Evolutionary conservation across 2,797 vertebrate species (phyloP), one percentile per base, ranked within the genome.

Genomic region (Pyrocephalus nanus): DNA sequence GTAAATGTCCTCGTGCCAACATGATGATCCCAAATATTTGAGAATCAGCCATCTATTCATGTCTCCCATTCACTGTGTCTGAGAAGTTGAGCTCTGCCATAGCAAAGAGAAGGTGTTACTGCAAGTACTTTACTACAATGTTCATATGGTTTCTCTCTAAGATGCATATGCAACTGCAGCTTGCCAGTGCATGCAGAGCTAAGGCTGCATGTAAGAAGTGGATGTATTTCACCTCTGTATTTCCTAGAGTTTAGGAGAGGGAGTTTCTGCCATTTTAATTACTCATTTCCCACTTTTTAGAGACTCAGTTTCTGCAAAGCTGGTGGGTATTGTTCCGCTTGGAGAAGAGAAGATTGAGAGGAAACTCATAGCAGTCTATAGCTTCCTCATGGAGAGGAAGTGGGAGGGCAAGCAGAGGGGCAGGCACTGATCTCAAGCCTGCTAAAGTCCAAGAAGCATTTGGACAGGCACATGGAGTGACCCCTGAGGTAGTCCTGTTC

Each of bases 1-100:
- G n/a, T 57, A 50, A 77, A 42, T 1, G 9, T 36, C 60, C 42
- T 83, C 0, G 0, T 32, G 65, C 51, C 1, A 8, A 5, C 34
- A 34, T 27, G 65, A 58, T 25, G 22, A n/a, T 30, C 53, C 76
- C 0, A 0, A 25, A 57, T 48, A 10, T 50, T 36, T 86, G 76
- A 71, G 70, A 72, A 88, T 64, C 34, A 80, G 61, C 60, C 82
- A 93, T 0, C 22, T 30, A 1, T 8, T 12, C 4, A 13, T 61
- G 73, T 36, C 43, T 79, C 29, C 42, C 30, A 6, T 25, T 78
- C 1, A 0, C 47, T 20, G 30, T 29, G 45, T 16, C 54, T 64
- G 70, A 65, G 54, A 67, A 67, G 25, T 32, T 48, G 53, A 94
- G 65, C 72, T 88, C 21, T 71, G 75, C 61, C 16, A 1, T 2